Evolutionary conservation across 2,113 vertebrate species (phyloP), one percentile per base, ranked within the genome.

Genomic region (Sciurus niger): DNA sequence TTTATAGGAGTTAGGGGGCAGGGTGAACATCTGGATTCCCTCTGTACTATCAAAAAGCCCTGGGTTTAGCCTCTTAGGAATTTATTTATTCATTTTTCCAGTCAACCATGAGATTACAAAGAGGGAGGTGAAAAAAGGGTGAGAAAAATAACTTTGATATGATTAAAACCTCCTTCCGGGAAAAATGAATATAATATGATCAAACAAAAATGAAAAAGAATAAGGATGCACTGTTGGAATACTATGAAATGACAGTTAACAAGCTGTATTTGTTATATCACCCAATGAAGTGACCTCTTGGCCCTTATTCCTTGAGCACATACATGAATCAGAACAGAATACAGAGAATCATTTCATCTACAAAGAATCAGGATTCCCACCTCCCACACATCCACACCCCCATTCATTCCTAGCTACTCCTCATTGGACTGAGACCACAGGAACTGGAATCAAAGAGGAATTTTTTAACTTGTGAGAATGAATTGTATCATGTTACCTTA

Each of bases 11-110:
- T 46, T 83, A 25, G 88, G 85, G 37, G 83, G 70, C 32, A 82
- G 87, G 76, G 76, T n/a, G 84, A 97, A 97, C 96, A 97, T 97
- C 95, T 97, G 95, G 96, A 93, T 95, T 93, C 97, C 92, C 93
- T 97, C 91, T 97, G 90, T 67, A 80, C 93, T 94, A 97, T 96
- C 94, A 96, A 97, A 97, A 95, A 76, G 40, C 67, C 48, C 67
- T 80, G 51, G 8, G 32, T 94, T 95, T 78, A 58, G 87, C 12
- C 89, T 79, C 90, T 95, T 92, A 84, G 80, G 94, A 95, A 97
- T 80, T 95, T 93, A 96, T 96, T 95, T 96, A 95, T 97, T 97
- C 97, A 84, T 92, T 96, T 96, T 97, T 93, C 92, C 79, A 93
- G 79, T 93, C 93, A 94, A 96, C 93, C 93, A 94, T 97, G 93